phyloP scores from a whole-genome alignment of 2,113 vertebrate genomes.

The Chaetodon trifascialis region DNA sequence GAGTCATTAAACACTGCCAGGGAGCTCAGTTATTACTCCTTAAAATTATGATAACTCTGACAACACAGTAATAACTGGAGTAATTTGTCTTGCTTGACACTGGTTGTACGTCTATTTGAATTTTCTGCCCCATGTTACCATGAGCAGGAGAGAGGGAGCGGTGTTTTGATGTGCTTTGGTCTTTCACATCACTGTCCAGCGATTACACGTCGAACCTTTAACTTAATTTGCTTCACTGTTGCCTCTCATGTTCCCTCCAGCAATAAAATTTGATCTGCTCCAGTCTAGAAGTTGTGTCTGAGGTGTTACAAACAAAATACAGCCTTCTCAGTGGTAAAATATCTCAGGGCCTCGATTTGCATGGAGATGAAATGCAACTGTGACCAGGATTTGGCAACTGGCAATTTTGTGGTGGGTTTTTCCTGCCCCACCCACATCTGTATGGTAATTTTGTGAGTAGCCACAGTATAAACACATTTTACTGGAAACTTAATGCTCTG shows the following conservation, averaged over 20 bases:
- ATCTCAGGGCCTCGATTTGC: constrained; percentile 23
- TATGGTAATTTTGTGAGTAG: constrained; percentile 15
- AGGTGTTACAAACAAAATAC: constrained; percentile 44
- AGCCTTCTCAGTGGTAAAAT: constrained; percentile 18
- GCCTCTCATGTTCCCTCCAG: constrained; percentile 49
- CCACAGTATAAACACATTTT: not conserved
- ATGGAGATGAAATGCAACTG: constrained; percentile 28
- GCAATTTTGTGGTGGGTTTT: constrained; percentile 30
- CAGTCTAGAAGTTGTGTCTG: constrained; percentile 48
- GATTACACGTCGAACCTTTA: constrained; percentile 61
- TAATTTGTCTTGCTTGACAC: constrained; percentile 62
- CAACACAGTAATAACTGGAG: constrained; percentile 64
- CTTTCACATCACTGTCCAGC: constrained; percentile 34
- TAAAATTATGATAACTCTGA: constrained; percentile 64
- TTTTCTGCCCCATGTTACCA: constrained; percentile 20
- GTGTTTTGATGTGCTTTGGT: constrained; percentile 63
- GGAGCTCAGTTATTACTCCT: constrained; percentile 61
- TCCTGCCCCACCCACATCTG: constrained; percentile 28
- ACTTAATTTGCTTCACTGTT: constrained; percentile 67
- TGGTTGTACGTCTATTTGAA: constrained; percentile 27
- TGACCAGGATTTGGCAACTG: constrained; percentile 23
- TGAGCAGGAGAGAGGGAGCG: constrained; percentile 4
- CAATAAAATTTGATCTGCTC: constrained; percentile 57
- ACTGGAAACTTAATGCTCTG: not conserved
- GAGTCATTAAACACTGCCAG: constrained; percentile 48